These are phyloP conservation scores for Colletes gigas DNA, from an alignment of 1,140 invertebrate genomes.

Conservation along the genomic window DNA sequence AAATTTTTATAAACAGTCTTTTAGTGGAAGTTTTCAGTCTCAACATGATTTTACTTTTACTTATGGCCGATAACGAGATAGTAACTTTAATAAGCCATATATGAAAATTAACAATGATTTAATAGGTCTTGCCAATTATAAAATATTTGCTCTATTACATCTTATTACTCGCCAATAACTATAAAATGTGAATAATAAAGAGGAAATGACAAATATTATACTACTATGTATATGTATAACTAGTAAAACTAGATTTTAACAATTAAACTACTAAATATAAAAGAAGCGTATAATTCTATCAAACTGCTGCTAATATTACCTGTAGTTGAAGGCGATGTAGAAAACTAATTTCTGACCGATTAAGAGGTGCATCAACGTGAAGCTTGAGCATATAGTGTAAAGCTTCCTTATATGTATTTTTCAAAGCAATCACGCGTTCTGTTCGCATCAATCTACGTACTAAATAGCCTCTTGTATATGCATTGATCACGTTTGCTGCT, in stretches of 20 bases:
- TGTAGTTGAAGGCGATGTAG: slow-evolving; percentile 77
- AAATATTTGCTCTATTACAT: not conserved
- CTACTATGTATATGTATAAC: not conserved
- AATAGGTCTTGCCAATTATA: not conserved
- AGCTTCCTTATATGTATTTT: slow-evolving; percentile 91
- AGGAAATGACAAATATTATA: not conserved
- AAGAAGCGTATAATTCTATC: not conserved
- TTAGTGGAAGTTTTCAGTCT: not conserved
- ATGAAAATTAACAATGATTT: not conserved
- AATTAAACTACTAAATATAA: not conserved
- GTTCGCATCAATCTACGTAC: slow-evolving; percentile 89
- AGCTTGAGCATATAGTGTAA: slow-evolving; percentile 88
- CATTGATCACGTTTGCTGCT: slow-evolving; percentile 87
- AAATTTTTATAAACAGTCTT: slow-evolving; percentile 20
- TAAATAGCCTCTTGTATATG: slow-evolving; percentile 89
- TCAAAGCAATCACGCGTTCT: slow-evolving; percentile 89
- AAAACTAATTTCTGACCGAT: slow-evolving; percentile 78
- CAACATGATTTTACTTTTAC: not conserved
- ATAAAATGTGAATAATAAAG: not conserved
- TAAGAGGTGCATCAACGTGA: slow-evolving; percentile 84
- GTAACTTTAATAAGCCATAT: not conserved
- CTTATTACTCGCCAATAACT: not conserved
- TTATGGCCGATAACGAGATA: not conserved
- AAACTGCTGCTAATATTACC: slow-evolving; percentile 62
- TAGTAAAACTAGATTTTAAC: not conserved